Conservation (phyloP, 2,113 vertebrate genomes). For the Desmodus rotundus region DNA sequence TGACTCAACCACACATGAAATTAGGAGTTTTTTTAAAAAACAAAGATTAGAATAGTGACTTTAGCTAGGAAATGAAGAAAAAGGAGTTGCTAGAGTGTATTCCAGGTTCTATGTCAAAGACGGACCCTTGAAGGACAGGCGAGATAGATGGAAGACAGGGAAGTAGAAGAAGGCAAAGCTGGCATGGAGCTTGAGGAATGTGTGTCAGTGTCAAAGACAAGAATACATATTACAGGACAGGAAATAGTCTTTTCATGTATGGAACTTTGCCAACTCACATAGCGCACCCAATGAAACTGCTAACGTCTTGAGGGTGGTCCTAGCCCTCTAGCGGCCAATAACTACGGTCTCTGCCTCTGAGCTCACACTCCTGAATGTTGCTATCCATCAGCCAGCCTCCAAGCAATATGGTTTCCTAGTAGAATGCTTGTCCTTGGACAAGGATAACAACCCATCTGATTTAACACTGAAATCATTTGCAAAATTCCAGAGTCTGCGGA, state of each 20-base stretch:
- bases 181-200: not conserved
- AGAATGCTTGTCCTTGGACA: not conserved
- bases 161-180: not conserved
- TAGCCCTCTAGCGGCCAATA: not conserved
- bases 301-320: too few species aligned
- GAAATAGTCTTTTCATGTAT: not conserved
- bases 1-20: not conserved
- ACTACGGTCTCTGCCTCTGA: not conserved
- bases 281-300: not conserved
- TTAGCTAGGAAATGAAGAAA: not conserved
- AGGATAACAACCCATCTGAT: not conserved
- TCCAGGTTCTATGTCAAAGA: not conserved
- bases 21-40: not conserved
- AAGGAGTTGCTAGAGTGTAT: not conserved
- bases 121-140: too few species aligned
- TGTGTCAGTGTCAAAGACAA: not conserved
- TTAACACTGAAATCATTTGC: not conserved
- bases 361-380: not conserved
- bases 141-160: not conserved
- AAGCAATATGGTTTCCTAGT: not conserved
- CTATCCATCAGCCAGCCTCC: not conserved
- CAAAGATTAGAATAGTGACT: not conserved
- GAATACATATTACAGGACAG: not conserved
- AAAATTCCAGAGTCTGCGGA: not conserved
- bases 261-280: not conserved